Evolutionary conservation across 1,140 invertebrate species (phyloP).

Genomic region (Drosophila ohnishii): DNA sequence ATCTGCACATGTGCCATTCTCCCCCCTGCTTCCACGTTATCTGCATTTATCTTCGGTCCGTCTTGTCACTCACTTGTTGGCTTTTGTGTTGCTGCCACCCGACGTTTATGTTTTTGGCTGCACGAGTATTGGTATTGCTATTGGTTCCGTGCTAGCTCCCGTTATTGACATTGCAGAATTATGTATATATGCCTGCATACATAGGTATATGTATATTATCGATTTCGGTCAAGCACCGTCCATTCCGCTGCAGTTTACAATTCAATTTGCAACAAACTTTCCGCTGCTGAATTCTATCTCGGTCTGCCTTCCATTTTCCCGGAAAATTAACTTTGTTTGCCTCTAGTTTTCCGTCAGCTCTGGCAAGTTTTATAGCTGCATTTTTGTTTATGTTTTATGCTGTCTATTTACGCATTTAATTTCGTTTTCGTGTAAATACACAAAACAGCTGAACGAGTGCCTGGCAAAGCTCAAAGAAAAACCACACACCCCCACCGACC

Average conservation of each 20-base stretch:
- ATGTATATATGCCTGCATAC: conserved; percentile 15
- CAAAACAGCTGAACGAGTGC: conserved; percentile 49
- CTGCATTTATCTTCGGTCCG: conserved; percentile 27
- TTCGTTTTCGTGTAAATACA: conserved; percentile 70
- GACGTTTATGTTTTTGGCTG: conserved; percentile 10
- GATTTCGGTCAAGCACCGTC: conserved; percentile 32
- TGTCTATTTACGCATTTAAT: conserved; percentile 67
- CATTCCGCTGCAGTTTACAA: conserved; percentile 9
- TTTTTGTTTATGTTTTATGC: conserved; percentile 73
- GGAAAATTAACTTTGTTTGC: conserved; percentile 32
- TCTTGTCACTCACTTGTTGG: conserved; percentile 46
- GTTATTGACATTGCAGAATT: conserved; percentile 63
- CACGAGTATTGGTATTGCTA: background rate
- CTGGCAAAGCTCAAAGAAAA: conserved; percentile 37
- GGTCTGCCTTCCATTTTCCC: conserved; percentile 16
- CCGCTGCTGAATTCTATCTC: conserved; percentile 26
- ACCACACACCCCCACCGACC: conserved; percentile 6
- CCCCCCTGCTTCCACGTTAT: background rate
- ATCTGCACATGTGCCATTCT: conserved; percentile 23
- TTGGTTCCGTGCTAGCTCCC: conserved; percentile 16
- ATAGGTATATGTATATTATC: conserved; percentile 33
- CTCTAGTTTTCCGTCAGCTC: conserved; percentile 23
- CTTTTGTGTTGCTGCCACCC: conserved; percentile 20
- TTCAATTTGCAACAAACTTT: conserved; percentile 45
- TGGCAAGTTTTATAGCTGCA: conserved; percentile 47